Percentiles rank a stretch among this genome's conserved stretches.
Conservation (phyloP, 2,113 vertebrate species). For the Lates calcarifer region DNA sequence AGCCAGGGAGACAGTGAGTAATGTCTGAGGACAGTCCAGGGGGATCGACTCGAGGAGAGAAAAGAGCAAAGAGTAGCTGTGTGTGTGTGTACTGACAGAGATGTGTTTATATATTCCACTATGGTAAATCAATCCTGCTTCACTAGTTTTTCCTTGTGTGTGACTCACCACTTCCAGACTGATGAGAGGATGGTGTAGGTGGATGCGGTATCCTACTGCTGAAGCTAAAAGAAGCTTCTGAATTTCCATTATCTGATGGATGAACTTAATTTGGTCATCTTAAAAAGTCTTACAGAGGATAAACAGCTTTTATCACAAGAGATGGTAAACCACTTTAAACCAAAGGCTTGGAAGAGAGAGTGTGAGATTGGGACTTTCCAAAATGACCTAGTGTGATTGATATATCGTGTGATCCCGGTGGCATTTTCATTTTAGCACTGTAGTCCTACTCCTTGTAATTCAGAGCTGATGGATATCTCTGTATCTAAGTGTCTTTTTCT, state of each 20-base stretch:
- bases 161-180: conserved; percentile 67
- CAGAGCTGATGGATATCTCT: not conserved
- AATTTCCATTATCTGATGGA: too few relatives aligned
- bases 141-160: conserved; percentile 52
- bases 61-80: conserved; percentile 41
- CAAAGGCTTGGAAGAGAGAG: not conserved
- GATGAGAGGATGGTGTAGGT: conserved; percentile 62
- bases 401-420: not conserved
- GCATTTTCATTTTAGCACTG: not conserved
- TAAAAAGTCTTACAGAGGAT: too few relatives aligned
- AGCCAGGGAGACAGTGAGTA: conserved; percentile 68
- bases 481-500: not conserved
- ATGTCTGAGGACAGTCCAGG: conserved; percentile 66
- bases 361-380: not conserved
- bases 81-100: conserved; percentile 38
- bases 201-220: conserved; percentile 40
- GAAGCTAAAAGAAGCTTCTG: conserved; percentile 30
- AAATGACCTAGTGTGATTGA: not conserved
- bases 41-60: conserved; percentile 47
- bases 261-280: too few relatives aligned
- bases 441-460: not conserved
- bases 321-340: conserved; percentile 3
- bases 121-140: conserved; percentile 59
- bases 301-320: conserved; percentile 33
- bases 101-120: conserved; percentile 63